These are phyloP conservation scores for Rhinoptilus africanus DNA, from an alignment of 2,113 vertebrate species.

Conservation along the genomic window DNA sequence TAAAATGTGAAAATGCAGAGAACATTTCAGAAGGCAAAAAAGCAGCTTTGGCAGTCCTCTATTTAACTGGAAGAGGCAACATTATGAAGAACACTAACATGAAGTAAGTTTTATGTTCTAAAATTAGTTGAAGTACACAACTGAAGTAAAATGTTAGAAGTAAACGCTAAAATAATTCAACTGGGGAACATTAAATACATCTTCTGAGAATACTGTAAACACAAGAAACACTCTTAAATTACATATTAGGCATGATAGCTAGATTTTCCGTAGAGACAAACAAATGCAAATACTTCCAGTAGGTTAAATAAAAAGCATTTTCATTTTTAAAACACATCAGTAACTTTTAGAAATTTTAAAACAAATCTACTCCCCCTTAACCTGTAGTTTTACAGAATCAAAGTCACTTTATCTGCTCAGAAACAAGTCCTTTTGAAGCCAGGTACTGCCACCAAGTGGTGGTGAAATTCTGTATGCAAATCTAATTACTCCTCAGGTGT, in stretches of 20 bases:
- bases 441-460: slow-evolving; percentile 80
- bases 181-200: not conserved
- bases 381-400: not conserved
- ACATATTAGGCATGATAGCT: not conserved
- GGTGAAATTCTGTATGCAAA: slow-evolving; percentile 30
- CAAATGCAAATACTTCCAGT: not conserved
- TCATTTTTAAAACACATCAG: not conserved
- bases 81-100: not conserved
- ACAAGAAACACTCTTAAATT: not conserved
- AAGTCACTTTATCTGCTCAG: not conserved
- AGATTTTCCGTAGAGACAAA: not conserved
- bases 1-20: not conserved
- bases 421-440: slow-evolving; percentile 61
- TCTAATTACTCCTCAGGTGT: not conserved
- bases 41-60: not conserved
- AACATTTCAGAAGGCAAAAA: not conserved
- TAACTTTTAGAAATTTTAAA: not conserved
- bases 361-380: not conserved
- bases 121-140: not conserved
- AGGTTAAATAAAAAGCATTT: slow-evolving; percentile 5
- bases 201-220: slow-evolving; percentile 14
- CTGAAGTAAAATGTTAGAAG: not conserved
- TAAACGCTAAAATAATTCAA: slow-evolving; percentile 15
- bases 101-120: not conserved
- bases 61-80: not conserved